Percentiles rank a stretch among this genome's conserved stretches.
These are phyloP conservation scores for Crotalus horridus DNA, from an alignment of 2,113 vertebrate genomes.

Conservation along the genomic window DNA sequence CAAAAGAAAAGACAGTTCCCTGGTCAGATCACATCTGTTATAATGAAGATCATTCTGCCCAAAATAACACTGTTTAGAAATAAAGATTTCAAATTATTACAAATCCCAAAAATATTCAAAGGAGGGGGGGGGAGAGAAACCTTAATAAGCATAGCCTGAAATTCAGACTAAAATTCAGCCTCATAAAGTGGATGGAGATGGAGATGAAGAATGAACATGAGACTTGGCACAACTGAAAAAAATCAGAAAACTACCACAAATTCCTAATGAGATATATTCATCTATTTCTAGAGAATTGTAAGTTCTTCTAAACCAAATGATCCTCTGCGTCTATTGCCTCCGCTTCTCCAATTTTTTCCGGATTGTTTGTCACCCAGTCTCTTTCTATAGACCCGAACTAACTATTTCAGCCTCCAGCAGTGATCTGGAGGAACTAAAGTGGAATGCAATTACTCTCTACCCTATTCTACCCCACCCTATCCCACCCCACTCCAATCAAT, in stretches of 20 bases:
- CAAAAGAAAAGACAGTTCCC: background rate
- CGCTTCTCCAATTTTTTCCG: background rate
- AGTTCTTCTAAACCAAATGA: background rate
- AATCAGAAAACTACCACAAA: background rate
- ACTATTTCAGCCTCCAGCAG: background rate
- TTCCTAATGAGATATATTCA: background rate
- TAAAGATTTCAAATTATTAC: background rate
- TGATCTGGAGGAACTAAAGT: background rate
- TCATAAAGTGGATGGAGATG: background rate
- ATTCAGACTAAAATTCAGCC: background rate
- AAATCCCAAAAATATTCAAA: background rate
- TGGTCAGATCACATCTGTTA: background rate
- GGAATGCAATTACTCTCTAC: background rate
- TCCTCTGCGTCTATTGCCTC: background rate
- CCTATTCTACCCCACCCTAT: background rate
- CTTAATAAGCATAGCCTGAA: background rate
- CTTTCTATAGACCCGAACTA: background rate
- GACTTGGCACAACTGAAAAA: background rate
- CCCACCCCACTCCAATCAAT: background rate
- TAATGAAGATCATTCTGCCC: background rate
- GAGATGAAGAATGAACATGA: background rate
- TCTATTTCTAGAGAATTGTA: background rate
- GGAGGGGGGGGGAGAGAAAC: rapidly evolving
- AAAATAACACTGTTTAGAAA: background rate
- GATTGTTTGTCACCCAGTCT: background rate